Conservation (phyloP, 2,888 invertebrate species). For the Terebella lapidaria region DNA sequence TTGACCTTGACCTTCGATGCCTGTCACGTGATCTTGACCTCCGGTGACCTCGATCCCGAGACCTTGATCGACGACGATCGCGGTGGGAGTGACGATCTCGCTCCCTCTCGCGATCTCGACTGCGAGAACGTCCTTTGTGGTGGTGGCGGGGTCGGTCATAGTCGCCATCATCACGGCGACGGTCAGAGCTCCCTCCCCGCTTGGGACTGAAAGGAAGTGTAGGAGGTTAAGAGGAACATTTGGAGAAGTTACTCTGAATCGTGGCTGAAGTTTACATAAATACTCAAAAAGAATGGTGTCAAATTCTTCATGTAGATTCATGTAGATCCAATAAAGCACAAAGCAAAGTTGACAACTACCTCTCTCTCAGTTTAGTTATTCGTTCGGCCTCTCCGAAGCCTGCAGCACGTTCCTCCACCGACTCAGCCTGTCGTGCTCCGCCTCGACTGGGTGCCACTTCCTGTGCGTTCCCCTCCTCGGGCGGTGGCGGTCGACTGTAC, state of each 20-base stretch:
- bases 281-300: too few relatives aligned
- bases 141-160: background rate
- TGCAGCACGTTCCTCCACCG: background rate
- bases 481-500: too few relatives aligned
- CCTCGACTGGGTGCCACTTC: background rate
- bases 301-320: too few relatives aligned
- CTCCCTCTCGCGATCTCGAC: background rate
- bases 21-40: background rate
- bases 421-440: background rate
- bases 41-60: background rate
- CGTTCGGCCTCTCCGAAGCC: constrained; percentile 11
- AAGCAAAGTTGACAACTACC: too few relatives aligned
- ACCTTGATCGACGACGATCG: constrained; percentile 2
- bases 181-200: background rate
- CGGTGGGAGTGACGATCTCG: background rate
- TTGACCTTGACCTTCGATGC: background rate
- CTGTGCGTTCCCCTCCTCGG: too few relatives aligned
- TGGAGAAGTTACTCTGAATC: too few relatives aligned
- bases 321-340: too few relatives aligned
- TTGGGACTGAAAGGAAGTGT: background rate
- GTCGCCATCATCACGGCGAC: background rate
- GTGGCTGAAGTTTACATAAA: too few relatives aligned
- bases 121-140: background rate
- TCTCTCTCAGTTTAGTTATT: background rate
- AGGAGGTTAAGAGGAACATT: too few relatives aligned